Base-by-base conservation (phyloP, 1,140 invertebrate genomes). In the Bombus consobrinus region DNA sequence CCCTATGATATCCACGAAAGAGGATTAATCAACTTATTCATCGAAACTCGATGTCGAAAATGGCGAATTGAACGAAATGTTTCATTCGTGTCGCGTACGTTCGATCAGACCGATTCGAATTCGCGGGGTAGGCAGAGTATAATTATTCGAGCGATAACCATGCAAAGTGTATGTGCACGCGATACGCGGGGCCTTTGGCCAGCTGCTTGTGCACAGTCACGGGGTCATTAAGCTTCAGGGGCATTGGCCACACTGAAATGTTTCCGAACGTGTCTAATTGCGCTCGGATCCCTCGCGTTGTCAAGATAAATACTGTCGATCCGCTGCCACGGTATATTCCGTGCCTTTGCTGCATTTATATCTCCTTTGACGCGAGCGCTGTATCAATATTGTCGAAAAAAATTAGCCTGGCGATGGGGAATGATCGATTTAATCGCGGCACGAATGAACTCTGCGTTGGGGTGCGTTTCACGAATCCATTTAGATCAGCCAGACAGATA, bases 181-280 rank as follows among this genome's bases (percentile, higher is more conserved):
- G 84, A 93, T 88, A 85, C 71, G 86, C 85, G 85, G 57, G 90
- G 73, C 87, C 81, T 92, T 88, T 81, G 83, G 87, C 81, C 88
- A 87, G 81, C 77, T 84, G 83, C 83, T 71, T 71, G 57, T 81
- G 79, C 78, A 83, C 89, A 93, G 92, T 94, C 91, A 93, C 90
- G 91, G 86, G 93, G 91, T 93, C 93, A 93, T 94, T 92, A 93
- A 93, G 91, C 88, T 87, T 88, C 91, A 86, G 79, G 89, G 87
- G 89, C 85, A 90, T 85, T 88, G 90, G 68, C 84, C 90, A 79
- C 71, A 71, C 68, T 64, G 83, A 81, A 89, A 59, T 73, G 82
- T 87, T 88, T 74, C 86, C 86, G 81, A 83, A 79, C 87, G 85
- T 68, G 82, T 84, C 64, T 74, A 76, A 80, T 85, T 79, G 79